Evolutionary conservation across 2,797 vertebrate species (phyloP).

Genomic region (Acanthornis magna): DNA sequence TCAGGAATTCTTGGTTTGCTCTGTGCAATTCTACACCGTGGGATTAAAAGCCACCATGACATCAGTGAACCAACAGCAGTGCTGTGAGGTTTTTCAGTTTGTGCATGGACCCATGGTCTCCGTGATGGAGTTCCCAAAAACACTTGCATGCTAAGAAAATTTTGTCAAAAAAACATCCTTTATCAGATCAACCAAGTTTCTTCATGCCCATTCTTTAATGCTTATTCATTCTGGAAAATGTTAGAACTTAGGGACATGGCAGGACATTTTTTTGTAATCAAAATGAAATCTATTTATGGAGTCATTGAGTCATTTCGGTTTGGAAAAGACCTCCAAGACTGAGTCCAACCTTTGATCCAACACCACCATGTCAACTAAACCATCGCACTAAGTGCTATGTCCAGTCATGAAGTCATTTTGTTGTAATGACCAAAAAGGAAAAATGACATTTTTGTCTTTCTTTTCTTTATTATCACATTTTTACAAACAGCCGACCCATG

Average conservation of each 20-base stretch:
- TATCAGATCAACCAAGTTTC: neutral
- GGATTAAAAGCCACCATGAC: accelerated
- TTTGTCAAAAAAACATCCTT: neutral
- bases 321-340: neutral
- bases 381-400: neutral
- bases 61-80: neutral
- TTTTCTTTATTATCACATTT: neutral
- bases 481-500: neutral
- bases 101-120: accelerated
- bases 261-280: neutral
- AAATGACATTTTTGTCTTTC: neutral
- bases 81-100: neutral
- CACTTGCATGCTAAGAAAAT: neutral
- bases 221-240: neutral
- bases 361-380: accelerated
- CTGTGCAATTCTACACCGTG: accelerated
- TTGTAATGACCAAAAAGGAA: neutral
- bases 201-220: neutral
- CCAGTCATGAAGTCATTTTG: neutral
- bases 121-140: neutral
- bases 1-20: neutral
- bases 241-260: neutral
- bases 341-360: neutral
- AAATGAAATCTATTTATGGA: neutral
- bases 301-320: neutral